phyloP scores from a whole-genome alignment of 2,113 vertebrate species.

The Trogon surrucura region DNA sequence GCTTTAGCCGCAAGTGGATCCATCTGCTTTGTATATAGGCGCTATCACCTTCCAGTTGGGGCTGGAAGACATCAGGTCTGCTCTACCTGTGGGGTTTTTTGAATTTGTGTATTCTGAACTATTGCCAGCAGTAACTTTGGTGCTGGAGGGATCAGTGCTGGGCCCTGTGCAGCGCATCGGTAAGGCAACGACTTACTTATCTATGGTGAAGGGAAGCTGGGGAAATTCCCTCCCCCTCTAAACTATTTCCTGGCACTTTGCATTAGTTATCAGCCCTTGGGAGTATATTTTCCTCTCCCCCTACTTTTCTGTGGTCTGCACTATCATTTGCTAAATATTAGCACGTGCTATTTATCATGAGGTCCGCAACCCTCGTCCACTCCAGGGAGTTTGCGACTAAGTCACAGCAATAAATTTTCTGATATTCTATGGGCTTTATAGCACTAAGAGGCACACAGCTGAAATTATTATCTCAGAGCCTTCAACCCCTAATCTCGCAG shows the following conservation, averaged over 20 bases:
- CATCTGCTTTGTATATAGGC: conserved; percentile 14
- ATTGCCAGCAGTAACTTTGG: conserved; percentile 26
- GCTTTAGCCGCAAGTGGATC: neutral
- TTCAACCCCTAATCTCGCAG: conserved; percentile 12
- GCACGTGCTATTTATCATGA: conserved; percentile 47
- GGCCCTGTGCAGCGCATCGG: neutral
- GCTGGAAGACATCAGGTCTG: conserved; percentile 25
- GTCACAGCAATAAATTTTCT: conserved; percentile 46
- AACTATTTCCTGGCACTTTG: conserved; percentile 38
- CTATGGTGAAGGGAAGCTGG: neutral
- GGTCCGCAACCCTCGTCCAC: neutral
- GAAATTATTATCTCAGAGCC: conserved; percentile 13
- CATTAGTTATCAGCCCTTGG: conserved; percentile 25
- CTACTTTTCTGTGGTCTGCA: conserved; percentile 13
- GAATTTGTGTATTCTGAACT: conserved; percentile 17
- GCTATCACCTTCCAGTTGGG: conserved; percentile 27
- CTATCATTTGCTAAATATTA: conserved; percentile 58
- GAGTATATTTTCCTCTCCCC: conserved; percentile 21
- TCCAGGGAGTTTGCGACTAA: conserved; percentile 19
- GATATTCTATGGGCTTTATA: neutral
- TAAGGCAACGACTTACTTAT: neutral
- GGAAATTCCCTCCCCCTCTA: neutral
- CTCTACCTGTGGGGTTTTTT: neutral
- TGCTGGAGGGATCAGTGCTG: neutral
- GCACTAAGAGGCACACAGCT: neutral